A percentile compares a stretch with the other conserved stretches of the same genome.
phyloP scores from a whole-genome alignment of 2,888 invertebrate species.

The Tiliacea citrago region DNA sequence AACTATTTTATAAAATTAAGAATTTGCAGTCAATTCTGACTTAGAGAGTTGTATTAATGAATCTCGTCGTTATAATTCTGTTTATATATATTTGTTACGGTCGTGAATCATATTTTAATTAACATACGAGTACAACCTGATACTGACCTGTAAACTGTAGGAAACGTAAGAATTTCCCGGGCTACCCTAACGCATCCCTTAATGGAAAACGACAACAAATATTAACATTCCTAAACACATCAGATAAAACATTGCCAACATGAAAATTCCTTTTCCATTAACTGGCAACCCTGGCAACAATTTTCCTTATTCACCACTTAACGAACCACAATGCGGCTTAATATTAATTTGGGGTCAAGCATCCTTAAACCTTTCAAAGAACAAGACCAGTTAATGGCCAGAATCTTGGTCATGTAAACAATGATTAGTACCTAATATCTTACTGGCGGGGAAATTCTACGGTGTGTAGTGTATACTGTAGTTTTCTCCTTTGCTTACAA shows the following conservation, averaged over 20 bases:
- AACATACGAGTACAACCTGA: neutral
- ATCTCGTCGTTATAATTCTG: no score
- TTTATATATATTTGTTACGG: neutral
- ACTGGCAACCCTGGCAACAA: constrained; percentile 42
- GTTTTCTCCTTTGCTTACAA: neutral
- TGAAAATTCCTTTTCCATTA: constrained; percentile 6
- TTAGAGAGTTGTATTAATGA: neutral
- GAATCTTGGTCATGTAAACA: constrained; percentile 64
- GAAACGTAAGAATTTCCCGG: neutral
- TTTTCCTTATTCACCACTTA: constrained; percentile 67
- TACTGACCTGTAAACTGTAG: neutral
- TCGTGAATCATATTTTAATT: neutral
- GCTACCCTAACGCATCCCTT: neutral
- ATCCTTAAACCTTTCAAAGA: constrained; percentile 55
- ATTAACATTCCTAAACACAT: neutral
- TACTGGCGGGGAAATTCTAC: constrained; percentile 3
- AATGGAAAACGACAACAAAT: neutral
- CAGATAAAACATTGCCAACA: neutral
- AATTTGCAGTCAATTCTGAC: neutral
- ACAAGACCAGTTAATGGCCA: constrained; percentile 59
- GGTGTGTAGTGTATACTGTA: neutral
- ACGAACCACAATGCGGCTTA: constrained; percentile 57
- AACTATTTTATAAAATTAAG: neutral
- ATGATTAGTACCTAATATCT: constrained; percentile 47
- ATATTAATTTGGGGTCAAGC: constrained; percentile 69